A percentile compares a stretch with the other conserved stretches of the same genome.
phyloP scores from a whole-genome alignment of 1,140 invertebrate genomes.

The Hyles euphorbiae region DNA sequence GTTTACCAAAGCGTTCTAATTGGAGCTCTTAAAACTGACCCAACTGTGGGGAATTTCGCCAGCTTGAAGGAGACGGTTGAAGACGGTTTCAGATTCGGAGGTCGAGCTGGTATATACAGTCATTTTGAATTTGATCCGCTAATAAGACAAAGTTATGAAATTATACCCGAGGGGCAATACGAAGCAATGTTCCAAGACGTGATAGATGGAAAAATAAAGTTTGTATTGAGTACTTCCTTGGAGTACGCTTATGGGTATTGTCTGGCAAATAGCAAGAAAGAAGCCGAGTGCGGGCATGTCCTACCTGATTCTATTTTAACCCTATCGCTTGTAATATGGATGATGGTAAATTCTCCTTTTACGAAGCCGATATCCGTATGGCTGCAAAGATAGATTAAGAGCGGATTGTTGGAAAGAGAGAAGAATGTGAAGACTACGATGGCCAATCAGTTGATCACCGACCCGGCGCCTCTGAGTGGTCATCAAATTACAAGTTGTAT shows the following conservation, averaged over 20 bases:
- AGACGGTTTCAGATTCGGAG: constrained; percentile 28
- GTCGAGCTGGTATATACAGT: constrained; percentile 37
- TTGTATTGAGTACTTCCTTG: constrained; percentile 48
- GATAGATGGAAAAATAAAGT: constrained; percentile 38
- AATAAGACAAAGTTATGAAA: constrained; percentile 41
- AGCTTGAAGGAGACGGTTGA: constrained; percentile 37
- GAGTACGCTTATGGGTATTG: constrained; percentile 53
- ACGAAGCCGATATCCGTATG: constrained; percentile 30
- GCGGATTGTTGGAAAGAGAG: constrained; percentile 31
- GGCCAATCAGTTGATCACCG: constrained; percentile 18
- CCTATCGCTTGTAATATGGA: constrained; percentile 52
- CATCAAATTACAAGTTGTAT: constrained; percentile 42
- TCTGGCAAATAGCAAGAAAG: constrained; percentile 35
- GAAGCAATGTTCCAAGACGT: constrained; percentile 42
- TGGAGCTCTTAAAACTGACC: constrained; percentile 48
- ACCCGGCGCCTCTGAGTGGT: constrained; percentile 35
- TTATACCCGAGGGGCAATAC: constrained; percentile 41
- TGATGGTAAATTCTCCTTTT: constrained; percentile 46
- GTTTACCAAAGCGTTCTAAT: constrained; percentile 58
- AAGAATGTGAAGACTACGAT: constrained; percentile 11
- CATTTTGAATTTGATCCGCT: constrained; percentile 51
- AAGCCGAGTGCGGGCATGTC: constrained; percentile 46
- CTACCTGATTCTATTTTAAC: constrained; percentile 55
- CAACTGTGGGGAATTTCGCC: constrained; percentile 33
- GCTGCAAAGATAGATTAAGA: constrained; percentile 46